Base-by-base conservation (phyloP, 1,140 invertebrate genomes). In the Prorops nasuta region DNA sequence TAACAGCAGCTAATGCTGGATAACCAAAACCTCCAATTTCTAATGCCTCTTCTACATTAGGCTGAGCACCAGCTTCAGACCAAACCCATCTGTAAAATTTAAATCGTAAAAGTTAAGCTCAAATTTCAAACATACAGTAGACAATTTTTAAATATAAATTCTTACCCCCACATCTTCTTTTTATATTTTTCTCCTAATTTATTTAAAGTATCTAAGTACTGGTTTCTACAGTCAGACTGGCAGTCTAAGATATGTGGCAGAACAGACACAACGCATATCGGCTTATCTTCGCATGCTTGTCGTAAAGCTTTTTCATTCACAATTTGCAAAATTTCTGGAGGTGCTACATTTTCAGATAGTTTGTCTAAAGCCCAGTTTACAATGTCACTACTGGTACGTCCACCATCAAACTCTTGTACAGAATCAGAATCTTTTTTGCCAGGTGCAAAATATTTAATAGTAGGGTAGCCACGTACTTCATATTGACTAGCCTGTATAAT, bases 191-290 rank as follows among this genome's bases (percentile, higher is more conserved):
- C 93, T 14, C 87, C 94, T 32, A 96, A 78, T 3, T 81, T 74
- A 15, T 80, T 84, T 0, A 99, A 76, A 3, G 85, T 86, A 8
- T 84, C 71, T 9, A 99, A 74, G 76, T 97, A 98, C 3, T 83
- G 78, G 72, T 98, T 97, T 59, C 98, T 84, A 71, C 98, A 99
- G 16, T 90, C 82, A 0, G 95, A 83, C 71, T 98, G 92, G 74
- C 98, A 99, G 76, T 99, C 97, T 4, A 98, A 83, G 58, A 99
- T 97, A 67, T 98, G 93, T 0, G 98, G 98, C 40, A 99, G 73
- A 7, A 99, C 84, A 2, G 96, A 87, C 24, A 99, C 84, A 16
- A 99, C 86, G 73, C 98, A 99, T 2, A 98, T 78, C 18, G 92
- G 90, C 68, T 90, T 88, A 37, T 91, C 85, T 47, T 89, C 86